Conservation (phyloP, 2,113 vertebrate species). For the Callaeas wilsoni region DNA sequence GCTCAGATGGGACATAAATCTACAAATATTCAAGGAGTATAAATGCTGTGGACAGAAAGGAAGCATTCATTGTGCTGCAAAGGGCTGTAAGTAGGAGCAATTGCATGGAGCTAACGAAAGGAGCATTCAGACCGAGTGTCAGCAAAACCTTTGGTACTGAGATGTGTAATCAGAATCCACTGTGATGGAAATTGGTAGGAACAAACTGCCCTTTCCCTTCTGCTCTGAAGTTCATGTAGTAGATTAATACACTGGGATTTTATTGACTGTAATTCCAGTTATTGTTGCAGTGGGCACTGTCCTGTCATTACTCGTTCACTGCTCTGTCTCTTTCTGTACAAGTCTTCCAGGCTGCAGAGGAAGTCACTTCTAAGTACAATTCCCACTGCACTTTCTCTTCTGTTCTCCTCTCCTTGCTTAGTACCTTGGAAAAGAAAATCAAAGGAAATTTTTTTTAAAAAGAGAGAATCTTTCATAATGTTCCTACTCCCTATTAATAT, state of each 20-base stretch:
- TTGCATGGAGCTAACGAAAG: neutral
- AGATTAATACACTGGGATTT: neutral
- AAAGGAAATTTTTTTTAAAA: neutral
- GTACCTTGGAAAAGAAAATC: neutral
- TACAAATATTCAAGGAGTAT: neutral
- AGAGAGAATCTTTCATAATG: neutral
- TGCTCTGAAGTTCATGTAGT: neutral
- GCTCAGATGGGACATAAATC: neutral
- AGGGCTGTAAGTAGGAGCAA: neutral
- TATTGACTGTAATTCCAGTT: neutral
- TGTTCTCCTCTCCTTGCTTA: neutral
- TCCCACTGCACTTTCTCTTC: neutral
- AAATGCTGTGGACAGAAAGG: neutral
- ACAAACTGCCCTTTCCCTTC: neutral
- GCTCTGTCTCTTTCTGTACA: neutral
- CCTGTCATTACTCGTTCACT: neutral
- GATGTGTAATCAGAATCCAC: neutral
- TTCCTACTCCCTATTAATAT: neutral
- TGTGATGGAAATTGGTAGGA: neutral
- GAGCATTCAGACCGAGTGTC: neutral
- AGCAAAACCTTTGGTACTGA: neutral
- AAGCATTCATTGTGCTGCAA: neutral
- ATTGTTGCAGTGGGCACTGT: neutral
- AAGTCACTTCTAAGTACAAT: neutral
- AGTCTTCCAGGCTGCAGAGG: neutral